Evolutionary conservation across 2,113 vertebrate species (phyloP), one percentile per base, ranked within the genome.

Genomic region (Crotalus viridis): DNA sequence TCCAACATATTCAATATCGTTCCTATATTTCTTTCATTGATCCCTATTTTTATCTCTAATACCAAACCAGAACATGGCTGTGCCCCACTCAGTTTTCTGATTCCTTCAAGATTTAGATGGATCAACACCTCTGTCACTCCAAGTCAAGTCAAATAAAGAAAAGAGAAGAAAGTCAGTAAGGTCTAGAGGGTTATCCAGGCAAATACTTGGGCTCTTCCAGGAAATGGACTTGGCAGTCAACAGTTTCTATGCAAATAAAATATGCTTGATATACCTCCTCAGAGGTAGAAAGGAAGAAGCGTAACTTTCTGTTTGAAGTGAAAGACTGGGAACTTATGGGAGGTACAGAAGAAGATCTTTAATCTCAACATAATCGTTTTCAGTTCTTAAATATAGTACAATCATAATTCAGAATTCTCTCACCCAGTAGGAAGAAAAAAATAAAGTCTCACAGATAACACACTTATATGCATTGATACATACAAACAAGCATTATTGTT

Each of bases 371-470:
- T 91, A 89, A 61, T 26, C 91, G 93, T 90, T 91, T 94, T 93
- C 94, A 97, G 93, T 95, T 95, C 96, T 95, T 94, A 96, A 95
- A 89, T 91, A 88, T 61, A 93, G 89, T 91, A 28, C 88, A 95
- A 92, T 96, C 95, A 95, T 94, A 56, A 57, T 91, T 94, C 93
- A 87, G 94, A 94, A 93, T 85, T 92, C 91, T 85, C 91, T 92
- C 24, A 69, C 95, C 90, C 93, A 95, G 88, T 87, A 91, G 2
- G 90, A 94, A 90, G 87, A 59, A 94, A 91, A 51, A n/a, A 21
- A 0, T 1, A 9, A 1, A 3, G 3, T 19, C 0, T 91, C 91
- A 19, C 54, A 88, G 26, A 89, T 22, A 69, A 12, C 61, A 54
- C 15, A 54, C 12, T 54, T 19, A 4, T 13, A 33, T 21, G 9